Percentiles rank a stretch among this genome's conserved stretches.
Conservation (phyloP, 2,797 vertebrate genomes). For the Lagodon rhomboides region DNA sequence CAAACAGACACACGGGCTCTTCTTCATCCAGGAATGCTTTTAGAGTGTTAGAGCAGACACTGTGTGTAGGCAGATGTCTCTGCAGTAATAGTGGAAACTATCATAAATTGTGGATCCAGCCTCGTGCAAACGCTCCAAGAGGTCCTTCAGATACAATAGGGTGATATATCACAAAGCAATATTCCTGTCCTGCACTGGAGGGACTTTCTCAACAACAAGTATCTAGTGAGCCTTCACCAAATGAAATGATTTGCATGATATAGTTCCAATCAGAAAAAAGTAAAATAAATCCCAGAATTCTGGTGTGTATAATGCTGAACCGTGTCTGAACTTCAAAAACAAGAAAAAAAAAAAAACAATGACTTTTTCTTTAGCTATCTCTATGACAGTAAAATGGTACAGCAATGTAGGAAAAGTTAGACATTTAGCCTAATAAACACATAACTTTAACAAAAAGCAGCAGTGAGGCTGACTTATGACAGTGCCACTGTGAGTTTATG, state of each 20-base stretch:
- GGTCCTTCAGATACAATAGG: conserved; percentile 47
- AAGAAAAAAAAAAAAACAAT: neutral
- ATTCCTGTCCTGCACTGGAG: conserved; percentile 27
- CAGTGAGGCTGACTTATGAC: neutral
- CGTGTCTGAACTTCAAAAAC: conserved; percentile 2
- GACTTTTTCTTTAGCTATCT: neutral
- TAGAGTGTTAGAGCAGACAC: conserved; percentile 66
- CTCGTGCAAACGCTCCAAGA: conserved; percentile 39
- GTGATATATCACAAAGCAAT: conserved; percentile 55
- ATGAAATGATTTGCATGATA: neutral
- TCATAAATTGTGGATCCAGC: conserved; percentile 68
- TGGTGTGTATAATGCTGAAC: neutral
- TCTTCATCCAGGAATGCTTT: conserved; percentile 83
- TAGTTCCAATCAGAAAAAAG: conserved; percentile 1
- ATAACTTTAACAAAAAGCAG: conserved; percentile 1
- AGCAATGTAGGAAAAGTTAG: neutral
- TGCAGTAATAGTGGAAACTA: conserved; percentile 77
- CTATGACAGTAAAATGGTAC: neutral
- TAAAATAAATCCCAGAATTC: neutral
- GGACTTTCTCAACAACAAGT: conserved; percentile 29
- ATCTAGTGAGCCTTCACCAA: conserved; percentile 14
- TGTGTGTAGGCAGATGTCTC: conserved; percentile 70
- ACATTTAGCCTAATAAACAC: neutral
- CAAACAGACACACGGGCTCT: conserved; percentile 41
- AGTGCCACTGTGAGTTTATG: conserved; percentile 7